These are phyloP conservation scores for Pelvicachromis taeniatus DNA, from an alignment of 2,113 vertebrate species.

Conservation along the genomic window DNA sequence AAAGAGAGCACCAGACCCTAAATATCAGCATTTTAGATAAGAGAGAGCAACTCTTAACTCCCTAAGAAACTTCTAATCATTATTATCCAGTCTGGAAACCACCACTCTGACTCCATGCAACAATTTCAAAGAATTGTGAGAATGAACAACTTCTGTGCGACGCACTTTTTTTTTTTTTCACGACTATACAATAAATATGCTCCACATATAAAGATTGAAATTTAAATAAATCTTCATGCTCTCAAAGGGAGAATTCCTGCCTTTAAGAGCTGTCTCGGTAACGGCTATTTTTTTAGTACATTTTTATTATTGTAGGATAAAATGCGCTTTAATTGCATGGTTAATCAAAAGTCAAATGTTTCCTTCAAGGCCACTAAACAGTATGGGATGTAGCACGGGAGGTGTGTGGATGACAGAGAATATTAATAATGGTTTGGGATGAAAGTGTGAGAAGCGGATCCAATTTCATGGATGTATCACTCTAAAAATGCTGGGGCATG, in stretches of 20 bases:
- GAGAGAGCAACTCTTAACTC: neutral
- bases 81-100: neutral
- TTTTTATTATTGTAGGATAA: conserved; percentile 20
- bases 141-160: neutral
- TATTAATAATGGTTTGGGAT: conserved; percentile 62
- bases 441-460: conserved; percentile 59
- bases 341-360: conserved; percentile 52
- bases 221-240: neutral
- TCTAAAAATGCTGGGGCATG: conserved; percentile 57
- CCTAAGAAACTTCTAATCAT: neutral
- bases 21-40: neutral
- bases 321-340: conserved; percentile 29
- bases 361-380: conserved; percentile 48
- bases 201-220: neutral
- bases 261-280: neutral
- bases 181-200: neutral
- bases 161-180: neutral
- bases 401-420: conserved; percentile 49
- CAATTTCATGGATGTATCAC: conserved; percentile 70
- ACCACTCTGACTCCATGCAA: neutral
- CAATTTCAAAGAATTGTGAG: neutral
- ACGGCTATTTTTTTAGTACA: neutral
- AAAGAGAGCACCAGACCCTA: neutral
- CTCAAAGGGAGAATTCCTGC: neutral
- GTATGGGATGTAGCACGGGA: conserved; percentile 25